Base-by-base conservation (phyloP, 2,797 vertebrate species). In the Rhadinocentrus ornatus region DNA sequence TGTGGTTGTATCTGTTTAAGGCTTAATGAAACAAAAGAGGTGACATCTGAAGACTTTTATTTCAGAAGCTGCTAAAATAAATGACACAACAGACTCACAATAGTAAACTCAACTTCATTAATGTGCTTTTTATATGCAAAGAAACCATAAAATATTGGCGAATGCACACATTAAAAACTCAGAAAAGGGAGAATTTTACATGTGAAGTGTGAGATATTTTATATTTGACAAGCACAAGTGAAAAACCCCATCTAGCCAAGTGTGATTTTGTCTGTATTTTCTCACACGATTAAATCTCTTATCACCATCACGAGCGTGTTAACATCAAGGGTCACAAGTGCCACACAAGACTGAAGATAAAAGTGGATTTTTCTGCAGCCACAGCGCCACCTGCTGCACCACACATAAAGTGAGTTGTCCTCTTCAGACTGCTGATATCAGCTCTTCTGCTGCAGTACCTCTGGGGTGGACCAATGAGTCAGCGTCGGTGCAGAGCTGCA, bases 371-470 rank as follows among this genome's bases (percentile, higher is more conserved):
- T 55, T 62, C 8, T 50, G 66, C 37, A 57, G 54, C 69, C 32
- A 77, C 84, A 92, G 88, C 81, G 73, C 84, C 91, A 69, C 72
- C 92, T 92, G 75, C 83, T 78, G 93, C 18, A 0, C 0, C 29
- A 0, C 56, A 53, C 6, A 31, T 20, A 22, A 57, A 57, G 0
- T 59, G 55, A 18, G 3, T 0, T 2, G 2, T 11, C 4, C 1
- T 39, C 16, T 24, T 9, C 20, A 41, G 37, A 16, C n/a, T 22
- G 13, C 34, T 34, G 48, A 64, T 6, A 9, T 18, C 22, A 16
- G 26, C 55, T 53, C 44, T 60, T 3, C 2, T 29, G 39, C 78
- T 54, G 81, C 84, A 70, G 13, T 46, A 41, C 26, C 63, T 62
- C 37, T 26, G 73, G 48, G 35, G 46, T 55, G 57, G 41, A 58